Base-by-base conservation (phyloP, 2,888 invertebrate species). In the Sipha maydis region DNA sequence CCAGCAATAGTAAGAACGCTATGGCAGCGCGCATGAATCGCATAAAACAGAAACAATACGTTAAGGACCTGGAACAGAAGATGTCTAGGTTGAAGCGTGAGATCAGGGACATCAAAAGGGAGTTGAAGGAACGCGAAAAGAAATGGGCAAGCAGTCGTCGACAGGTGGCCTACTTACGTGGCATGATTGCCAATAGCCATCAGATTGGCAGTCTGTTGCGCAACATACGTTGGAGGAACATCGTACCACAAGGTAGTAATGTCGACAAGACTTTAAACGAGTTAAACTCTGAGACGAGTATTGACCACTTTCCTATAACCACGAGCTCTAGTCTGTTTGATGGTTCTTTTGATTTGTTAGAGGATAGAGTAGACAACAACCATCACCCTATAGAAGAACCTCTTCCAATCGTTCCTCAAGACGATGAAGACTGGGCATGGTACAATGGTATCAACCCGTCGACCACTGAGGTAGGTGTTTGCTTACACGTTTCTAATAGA, bases 271-370 rank as follows among this genome's bases (percentile, higher is more conserved):
- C 85, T 21, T 73, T 85, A 73, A 85, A 85, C 21, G 85, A 85
- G 79, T 85, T 85, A 79, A 85, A 85, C 79, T 85, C 85, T 78
- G 79, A 79, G 4, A 38, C n/a, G 69, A 85, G 71, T 71, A 25
- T 79, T 71, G 85, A 85, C 79, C 79, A n/a, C 34, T 78, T 78
- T 85, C 85, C 80, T 80, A 61, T 80, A 69, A 41, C 48, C 71
- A 9, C 80, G 31, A 86, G 21, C 86, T n/a, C 31, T 80, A 79
- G 80, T 86, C 86, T 86, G 73, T 86, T 86, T 86, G 79, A 80
- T 86, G 79, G 86, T 86, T 86, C 34, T 86, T 86, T 86, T 86
- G 71, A 80, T 86, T 86, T 86, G 4, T 80, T 80, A 86, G 86
- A 86, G 69, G 85, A 79, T 69, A 85, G 85, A 85, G 56, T 48